Conservation (phyloP, 1,140 invertebrate genomes). For the Archivesica marissinica region DNA sequence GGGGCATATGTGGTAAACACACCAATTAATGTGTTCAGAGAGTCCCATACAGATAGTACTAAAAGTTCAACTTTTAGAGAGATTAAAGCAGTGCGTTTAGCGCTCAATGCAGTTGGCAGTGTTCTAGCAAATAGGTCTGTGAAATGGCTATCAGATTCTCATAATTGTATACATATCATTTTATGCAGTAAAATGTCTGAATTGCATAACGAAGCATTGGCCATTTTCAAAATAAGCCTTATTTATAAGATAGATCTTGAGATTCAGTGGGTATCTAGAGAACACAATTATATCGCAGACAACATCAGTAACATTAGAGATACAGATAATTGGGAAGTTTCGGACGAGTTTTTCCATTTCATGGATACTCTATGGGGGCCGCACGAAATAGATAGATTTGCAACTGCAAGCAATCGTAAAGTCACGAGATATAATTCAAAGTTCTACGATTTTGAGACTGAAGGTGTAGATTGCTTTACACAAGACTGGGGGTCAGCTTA, state of each 20-base stretch:
- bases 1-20: neutral
- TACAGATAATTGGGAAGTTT: constrained; percentile 35
- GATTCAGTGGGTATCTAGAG: neutral
- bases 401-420: neutral
- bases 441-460: constrained; percentile 15
- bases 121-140: neutral
- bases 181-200: neutral
- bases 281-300: neutral
- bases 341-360: constrained; percentile 13
- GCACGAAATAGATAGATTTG: constrained; percentile 18
- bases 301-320: constrained; percentile 17
- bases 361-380: constrained; percentile 5
- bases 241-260: neutral
- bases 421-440: constrained; percentile 1
- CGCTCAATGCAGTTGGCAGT: neutral
- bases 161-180: constrained; percentile 5
- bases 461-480: constrained; percentile 12
- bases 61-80: constrained; percentile 37
- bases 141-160: constrained; percentile 30
- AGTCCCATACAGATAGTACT: neutral
- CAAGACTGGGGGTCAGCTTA: neutral
- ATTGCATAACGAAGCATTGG: neutral
- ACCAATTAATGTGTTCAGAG: neutral
- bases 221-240: constrained; percentile 12
- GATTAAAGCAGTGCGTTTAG: neutral